phyloP scores from a whole-genome alignment of 2,113 vertebrate species.

The Rhinoderma darwinii region DNA sequence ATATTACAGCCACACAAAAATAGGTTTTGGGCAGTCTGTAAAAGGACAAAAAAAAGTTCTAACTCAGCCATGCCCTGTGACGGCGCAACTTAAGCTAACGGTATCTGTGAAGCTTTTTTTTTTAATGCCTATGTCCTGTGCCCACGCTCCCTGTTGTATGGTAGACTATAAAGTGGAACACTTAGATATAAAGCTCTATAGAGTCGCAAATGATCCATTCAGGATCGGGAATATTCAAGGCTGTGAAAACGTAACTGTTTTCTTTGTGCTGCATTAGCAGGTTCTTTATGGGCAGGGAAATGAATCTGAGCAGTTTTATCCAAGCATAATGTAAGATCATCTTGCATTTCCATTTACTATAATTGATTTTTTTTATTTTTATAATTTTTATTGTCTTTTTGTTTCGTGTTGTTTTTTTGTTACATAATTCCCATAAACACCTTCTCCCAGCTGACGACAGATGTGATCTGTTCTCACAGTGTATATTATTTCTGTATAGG shows the following conservation, averaged over 20 bases:
- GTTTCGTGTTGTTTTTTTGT: too few species aligned
- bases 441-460: too few species aligned
- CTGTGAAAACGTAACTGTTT: conserved; percentile 9
- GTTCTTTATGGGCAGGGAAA: neutral
- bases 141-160: neutral
- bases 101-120: neutral
- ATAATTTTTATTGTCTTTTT: too few species aligned
- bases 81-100: neutral
- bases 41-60: neutral
- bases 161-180: neutral
- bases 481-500: too few species aligned
- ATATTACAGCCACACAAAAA: too few species aligned
- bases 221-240: neutral
- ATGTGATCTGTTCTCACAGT: neutral
- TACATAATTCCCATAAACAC: too few species aligned
- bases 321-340: too few species aligned
- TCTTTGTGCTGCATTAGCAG: neutral
- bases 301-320: too few species aligned
- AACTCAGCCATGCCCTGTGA: neutral
- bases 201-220: conserved; percentile 35
- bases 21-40: too few species aligned
- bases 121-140: conserved; percentile 2
- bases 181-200: conserved; percentile 4
- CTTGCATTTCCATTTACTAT: too few species aligned
- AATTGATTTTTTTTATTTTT: too few species aligned